These are phyloP conservation scores for Phorcus lineatus DNA, from an alignment of 2,888 invertebrate genomes.

Conservation along the genomic window DNA sequence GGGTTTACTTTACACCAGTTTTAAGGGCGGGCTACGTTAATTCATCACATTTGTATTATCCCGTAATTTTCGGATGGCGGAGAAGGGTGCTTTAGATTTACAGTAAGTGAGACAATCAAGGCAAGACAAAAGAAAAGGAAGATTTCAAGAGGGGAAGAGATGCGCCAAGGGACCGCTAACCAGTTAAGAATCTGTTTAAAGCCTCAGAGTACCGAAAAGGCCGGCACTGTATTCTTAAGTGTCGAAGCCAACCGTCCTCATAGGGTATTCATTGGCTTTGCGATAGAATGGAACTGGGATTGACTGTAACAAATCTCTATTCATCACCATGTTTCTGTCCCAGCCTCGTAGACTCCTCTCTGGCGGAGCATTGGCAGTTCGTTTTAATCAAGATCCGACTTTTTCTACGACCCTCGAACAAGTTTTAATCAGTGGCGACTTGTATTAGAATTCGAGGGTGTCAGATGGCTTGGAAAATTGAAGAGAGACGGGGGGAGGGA, in stretches of 20 bases:
- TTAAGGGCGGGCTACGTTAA: constrained; percentile 8
- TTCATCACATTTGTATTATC: constrained; percentile 4
- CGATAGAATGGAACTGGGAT: neutral
- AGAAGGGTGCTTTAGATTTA: neutral
- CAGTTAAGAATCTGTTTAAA: neutral
- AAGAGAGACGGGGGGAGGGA: neutral
- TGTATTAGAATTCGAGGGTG: neutral
- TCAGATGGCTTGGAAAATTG: neutral
- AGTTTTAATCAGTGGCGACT: neutral
- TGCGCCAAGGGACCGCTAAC: neutral
- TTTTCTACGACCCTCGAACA: constrained; percentile 5
- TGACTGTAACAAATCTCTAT: neutral
- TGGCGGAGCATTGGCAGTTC: neutral
- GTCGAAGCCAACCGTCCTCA: neutral
- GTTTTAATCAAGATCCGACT: constrained; percentile 1
- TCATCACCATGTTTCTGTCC: neutral
- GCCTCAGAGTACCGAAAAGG: neutral
- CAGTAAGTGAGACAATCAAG: neutral
- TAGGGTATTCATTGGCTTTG: neutral
- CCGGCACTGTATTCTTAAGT: neutral
- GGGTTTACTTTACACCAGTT: constrained; percentile 9
- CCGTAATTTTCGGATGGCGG: neutral
- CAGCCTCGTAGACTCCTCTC: neutral
- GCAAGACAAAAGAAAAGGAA: neutral
- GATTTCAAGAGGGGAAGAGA: neutral